Base-by-base conservation (phyloP, 2,888 invertebrate genomes). In the Exocentrus adspersus region DNA sequence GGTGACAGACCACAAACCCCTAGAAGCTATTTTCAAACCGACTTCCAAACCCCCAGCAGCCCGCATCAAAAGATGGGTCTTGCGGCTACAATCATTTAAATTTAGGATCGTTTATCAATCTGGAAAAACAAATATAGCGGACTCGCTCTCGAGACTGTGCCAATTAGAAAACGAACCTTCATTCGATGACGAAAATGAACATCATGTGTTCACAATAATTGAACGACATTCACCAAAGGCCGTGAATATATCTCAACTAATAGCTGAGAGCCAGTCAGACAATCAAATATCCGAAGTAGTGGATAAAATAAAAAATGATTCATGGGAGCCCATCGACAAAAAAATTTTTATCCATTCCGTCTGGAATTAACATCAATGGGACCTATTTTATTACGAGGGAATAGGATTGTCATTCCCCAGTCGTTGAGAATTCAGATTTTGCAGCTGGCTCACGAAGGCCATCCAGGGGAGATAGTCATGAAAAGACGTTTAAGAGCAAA, bases 1-100 rank as follows among this genome's bases (percentile, higher is more conserved):
- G 24, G 64, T 75, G 0, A 77, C 73, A 1, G 75, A 78, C 58
- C 77, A 77, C 51, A 75, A 77, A 63, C 81, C 83, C 0, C 68
- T 85, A 21, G 75, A 78, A 53, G 72, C 69, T n/a, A 77, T 78
- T 6, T 78, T 79, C 52, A 68, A 67, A 21, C 71, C 64, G 14
- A 71, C 60, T 7, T 70, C 72, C 10, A 72, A 64, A 66, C 72
- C 71, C 30, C 63, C 67, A 21, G 69, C 69, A 9, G 14, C n/a
- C n/a, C n/a, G 69, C 52, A 53, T 74, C 17, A 67, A 72, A 46
- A 43, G 72, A 45, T 75, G 73, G 75, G 57, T 73, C 9, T 30
- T 74, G 9, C 30, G 72, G 10, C 48, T 74, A 7, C 71, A 73
- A 42, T 20, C 71, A 9, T 73, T 60, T 53, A 64, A 62, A 51